Evolutionary conservation across 2,888 invertebrate species (phyloP), one percentile per base, ranked within the genome.

Genomic region (Lagria hirta): DNA sequence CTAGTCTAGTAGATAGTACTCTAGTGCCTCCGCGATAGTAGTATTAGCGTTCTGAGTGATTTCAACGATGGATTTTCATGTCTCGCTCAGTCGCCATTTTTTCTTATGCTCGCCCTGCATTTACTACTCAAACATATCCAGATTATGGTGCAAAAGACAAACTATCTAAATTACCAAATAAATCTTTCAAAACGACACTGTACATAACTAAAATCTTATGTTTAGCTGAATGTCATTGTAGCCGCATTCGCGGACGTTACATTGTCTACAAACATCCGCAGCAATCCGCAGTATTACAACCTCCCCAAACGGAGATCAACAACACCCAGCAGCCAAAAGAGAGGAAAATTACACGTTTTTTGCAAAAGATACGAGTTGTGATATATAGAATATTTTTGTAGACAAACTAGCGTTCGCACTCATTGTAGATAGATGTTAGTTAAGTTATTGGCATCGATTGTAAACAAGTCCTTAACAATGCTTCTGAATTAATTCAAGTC

Each of bases 1-100:
- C 58, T 66, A 64, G 63, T 66, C 55, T 67, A 64, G 66, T 63
- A 55, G 59, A 62, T 69, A 69, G 67, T 63, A 64, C 64, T 66
- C 64, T 69, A 69, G 69, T 69, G 69, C 69, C 69, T 69, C 69
- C 60, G 69, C 68, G 64, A 62, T 58, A 58, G 62, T 67, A 69
- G 66, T 66, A 66, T 65, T 64, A 64, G 65, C 63, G 62, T 52
- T 54, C 54, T 49, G 55, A 59, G 60, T 51, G 52, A 48, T 48
- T 46, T 30, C 30, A 55, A 51, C 46, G 43, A 52, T 27, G 48
- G 35, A 48, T 48, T 44, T 38, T 45, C 41, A 33, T 41, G 41
- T 41, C 41, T 29, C 49, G 49, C 53, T 52, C 51, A 37, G 48
- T 56, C 61, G 62, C 61, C 61, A n/a, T 50, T 58, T 58, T 58